These are phyloP conservation scores for Xylocampa areola DNA, from an alignment of 2,888 invertebrate genomes.

Conservation along the genomic window DNA sequence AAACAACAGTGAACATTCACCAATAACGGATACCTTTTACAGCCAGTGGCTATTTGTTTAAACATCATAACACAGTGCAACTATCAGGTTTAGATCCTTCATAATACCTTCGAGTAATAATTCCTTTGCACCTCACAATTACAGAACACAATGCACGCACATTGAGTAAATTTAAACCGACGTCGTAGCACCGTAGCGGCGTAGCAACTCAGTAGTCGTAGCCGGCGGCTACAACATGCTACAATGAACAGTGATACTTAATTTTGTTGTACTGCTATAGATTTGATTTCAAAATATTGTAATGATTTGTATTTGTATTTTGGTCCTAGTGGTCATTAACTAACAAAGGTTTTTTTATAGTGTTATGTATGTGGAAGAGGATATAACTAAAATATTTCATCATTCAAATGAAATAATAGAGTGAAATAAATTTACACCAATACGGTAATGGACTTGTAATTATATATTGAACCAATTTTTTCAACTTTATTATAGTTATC, in stretches of 20 bases:
- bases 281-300: constrained; percentile 25
- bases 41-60: too few species aligned
- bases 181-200: constrained; percentile 47
- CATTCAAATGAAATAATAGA: too few species aligned
- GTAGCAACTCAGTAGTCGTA: constrained; percentile 52
- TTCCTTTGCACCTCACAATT: constrained; percentile 25
- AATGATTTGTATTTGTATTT: not conserved
- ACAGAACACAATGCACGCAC: constrained; percentile 41
- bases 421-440: too few species aligned
- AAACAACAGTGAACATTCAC: too few species aligned
- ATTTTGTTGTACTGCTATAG: constrained; percentile 15
- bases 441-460: too few species aligned
- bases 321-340: not conserved
- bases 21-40: too few species aligned
- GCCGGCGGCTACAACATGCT: constrained; percentile 43
- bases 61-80: not conserved
- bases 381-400: too few species aligned
- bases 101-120: constrained; percentile 12
- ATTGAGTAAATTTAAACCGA: constrained; percentile 45
- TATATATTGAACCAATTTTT: too few species aligned
- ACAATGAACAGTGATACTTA: constrained; percentile 17
- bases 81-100: constrained; percentile 6
- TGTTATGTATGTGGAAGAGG: too few species aligned
- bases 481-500: too few species aligned
- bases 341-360: too few species aligned